phyloP scores from a whole-genome alignment of 2,113 vertebrate species.

The Tor tambroides region DNA sequence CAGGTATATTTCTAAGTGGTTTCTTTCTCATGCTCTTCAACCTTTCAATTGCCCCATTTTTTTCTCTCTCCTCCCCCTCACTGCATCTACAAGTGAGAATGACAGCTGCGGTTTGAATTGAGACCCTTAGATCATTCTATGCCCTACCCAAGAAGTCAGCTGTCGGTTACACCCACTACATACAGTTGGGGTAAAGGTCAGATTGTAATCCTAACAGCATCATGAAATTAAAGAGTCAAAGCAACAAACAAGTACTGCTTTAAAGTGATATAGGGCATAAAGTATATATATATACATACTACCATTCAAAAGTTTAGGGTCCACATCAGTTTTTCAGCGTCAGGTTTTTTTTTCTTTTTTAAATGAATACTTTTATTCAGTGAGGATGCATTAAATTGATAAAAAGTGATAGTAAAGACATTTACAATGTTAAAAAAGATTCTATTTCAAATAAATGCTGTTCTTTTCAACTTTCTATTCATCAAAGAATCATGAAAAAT shows the following conservation, averaged over 20 bases:
- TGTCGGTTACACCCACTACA: constrained; percentile 67
- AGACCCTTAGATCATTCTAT: constrained; percentile 66
- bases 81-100: constrained; percentile 51
- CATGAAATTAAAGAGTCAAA: neutral
- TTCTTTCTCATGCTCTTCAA: constrained; percentile 31
- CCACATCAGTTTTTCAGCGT: neutral
- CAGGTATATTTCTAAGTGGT: constrained; percentile 26
- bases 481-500: neutral
- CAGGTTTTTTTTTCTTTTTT: neutral
- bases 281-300: neutral
- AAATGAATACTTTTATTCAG: neutral
- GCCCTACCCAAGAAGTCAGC: constrained; percentile 69
- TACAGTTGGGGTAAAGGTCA: constrained; percentile 60
- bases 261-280: constrained; percentile 9
- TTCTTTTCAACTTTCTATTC: neutral
- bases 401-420: neutral
- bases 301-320: neutral
- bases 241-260: constrained; percentile 7
- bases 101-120: constrained; percentile 73
- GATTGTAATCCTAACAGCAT: constrained; percentile 64
- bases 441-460: neutral
- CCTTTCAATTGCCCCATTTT: neutral
- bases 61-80: constrained; percentile 34
- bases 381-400: neutral
- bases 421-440: neutral